Percentiles rank a stretch among this genome's conserved stretches.
Evolutionary conservation across 2,113 vertebrate genomes (phyloP).

Genomic region (Halichoeres trimaculatus): DNA sequence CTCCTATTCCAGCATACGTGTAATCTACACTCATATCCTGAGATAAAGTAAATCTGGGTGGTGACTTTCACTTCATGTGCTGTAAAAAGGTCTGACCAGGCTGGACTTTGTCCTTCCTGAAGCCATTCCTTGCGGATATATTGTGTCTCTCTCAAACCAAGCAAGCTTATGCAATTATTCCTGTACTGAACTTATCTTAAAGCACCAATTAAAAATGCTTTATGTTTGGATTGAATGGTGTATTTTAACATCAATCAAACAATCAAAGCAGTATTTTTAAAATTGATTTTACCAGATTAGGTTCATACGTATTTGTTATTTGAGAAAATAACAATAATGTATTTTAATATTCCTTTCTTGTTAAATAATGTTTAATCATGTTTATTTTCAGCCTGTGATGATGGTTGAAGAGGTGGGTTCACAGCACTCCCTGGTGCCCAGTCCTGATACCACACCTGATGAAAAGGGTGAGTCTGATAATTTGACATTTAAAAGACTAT

Average conservation of each 20-base stretch:
- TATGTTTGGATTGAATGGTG: not conserved
- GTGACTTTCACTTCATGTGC: not conserved
- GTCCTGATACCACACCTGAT: constrained; percentile 26
- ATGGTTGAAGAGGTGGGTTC: constrained; percentile 57
- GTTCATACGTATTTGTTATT: not conserved
- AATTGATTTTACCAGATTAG: too few species aligned
- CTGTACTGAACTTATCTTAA: not conserved
- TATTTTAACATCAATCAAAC: not conserved
- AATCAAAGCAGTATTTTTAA: too few species aligned
- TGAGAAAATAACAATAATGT: not conserved
- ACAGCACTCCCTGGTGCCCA: constrained; percentile 49
- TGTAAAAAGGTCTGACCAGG: constrained; percentile 12
- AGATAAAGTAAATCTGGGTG: constrained; percentile 1
- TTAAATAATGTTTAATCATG: not conserved
- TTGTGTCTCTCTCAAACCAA: not conserved
- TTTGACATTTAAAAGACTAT: not conserved
- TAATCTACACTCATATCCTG: not conserved
- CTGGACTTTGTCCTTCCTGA: constrained; percentile 35
- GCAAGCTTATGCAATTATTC: not conserved
- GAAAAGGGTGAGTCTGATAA: constrained; percentile 35
- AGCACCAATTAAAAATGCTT: not conserved
- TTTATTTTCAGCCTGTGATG: constrained; percentile 65
- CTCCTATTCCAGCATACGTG: not conserved
- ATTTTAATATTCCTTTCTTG: not conserved
- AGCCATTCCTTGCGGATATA: not conserved